These are phyloP conservation scores for Cybosia mesomella DNA, from an alignment of 2,888 invertebrate species.

Conservation along the genomic window DNA sequence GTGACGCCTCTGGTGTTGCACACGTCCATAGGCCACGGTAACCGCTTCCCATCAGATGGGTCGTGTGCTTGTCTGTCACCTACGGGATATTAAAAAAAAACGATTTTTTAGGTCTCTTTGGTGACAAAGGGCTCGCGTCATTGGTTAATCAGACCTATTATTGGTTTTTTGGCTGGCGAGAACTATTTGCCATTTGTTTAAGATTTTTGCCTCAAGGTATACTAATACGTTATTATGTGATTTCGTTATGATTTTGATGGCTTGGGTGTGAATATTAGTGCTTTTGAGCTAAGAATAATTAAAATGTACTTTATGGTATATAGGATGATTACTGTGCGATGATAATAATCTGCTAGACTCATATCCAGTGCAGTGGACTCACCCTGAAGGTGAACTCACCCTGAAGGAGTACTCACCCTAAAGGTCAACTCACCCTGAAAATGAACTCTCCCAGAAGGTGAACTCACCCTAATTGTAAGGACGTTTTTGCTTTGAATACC, in stretches of 20 bases:
- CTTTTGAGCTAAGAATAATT: constrained; percentile 1
- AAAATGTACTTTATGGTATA: constrained; percentile 3
- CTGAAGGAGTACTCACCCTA: neutral
- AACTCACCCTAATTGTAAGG: neutral
- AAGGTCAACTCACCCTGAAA: neutral
- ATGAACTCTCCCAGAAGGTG: neutral
- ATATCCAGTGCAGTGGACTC: neutral
- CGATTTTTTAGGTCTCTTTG: too few relatives aligned
- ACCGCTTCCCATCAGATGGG: too few relatives aligned
- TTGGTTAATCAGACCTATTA: too few relatives aligned
- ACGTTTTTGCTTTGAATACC: neutral
- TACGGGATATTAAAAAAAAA: too few relatives aligned
- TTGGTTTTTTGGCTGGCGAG: too few relatives aligned
- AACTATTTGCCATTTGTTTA: too few relatives aligned
- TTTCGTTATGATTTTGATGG: neutral
- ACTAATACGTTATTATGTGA: too few relatives aligned
- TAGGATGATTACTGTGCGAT: neutral
- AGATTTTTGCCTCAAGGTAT: too few relatives aligned
- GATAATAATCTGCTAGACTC: constrained; percentile 7
- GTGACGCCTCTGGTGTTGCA: too few relatives aligned
- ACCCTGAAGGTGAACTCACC: neutral
- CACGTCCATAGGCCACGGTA: too few relatives aligned
- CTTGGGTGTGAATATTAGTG: neutral
- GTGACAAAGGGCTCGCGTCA: too few relatives aligned
- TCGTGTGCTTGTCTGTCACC: too few relatives aligned